These are phyloP conservation scores for Oreochromis grahami DNA, from an alignment of 2,797 vertebrate genomes.

Conservation along the genomic window DNA sequence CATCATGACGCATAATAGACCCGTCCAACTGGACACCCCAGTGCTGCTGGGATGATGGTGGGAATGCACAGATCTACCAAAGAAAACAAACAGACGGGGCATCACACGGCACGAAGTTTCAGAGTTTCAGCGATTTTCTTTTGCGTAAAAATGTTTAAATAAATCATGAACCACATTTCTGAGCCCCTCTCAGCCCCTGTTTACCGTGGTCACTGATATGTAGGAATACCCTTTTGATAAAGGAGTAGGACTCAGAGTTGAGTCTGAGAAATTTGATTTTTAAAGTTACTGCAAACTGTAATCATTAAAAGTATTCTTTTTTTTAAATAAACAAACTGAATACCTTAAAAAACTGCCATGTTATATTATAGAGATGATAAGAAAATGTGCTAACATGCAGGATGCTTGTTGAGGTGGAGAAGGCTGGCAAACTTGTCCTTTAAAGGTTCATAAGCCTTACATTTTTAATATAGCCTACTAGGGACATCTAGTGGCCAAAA, in stretches of 20 bases:
- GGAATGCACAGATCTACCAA: not conserved
- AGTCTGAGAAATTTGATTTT: not conserved
- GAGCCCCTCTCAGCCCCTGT: not conserved
- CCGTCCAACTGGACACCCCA: not conserved
- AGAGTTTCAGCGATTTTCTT: not conserved
- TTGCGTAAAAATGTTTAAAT: not conserved
- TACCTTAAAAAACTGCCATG: not conserved
- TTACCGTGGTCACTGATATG: not conserved
- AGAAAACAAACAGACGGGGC: not conserved
- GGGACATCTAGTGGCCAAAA: conserved; percentile 15
- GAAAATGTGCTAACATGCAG: not conserved
- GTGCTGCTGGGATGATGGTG: not conserved
- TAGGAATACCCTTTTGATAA: not conserved
- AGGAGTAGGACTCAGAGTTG: not conserved
- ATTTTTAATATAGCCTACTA: not conserved
- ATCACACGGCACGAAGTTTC: not conserved
- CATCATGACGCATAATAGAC: not conserved
- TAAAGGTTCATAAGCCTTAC: not conserved
- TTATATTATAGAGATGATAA: not conserved
- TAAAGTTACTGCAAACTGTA: not conserved
- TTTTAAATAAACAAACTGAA: not conserved
- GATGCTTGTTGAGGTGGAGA: not conserved
- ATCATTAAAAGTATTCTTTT: not conserved
- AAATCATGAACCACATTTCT: not conserved
- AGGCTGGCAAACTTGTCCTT: not conserved